These are phyloP conservation scores for Sarcoramphus papa DNA, from an alignment of 2,797 vertebrate genomes.

Conservation along the genomic window DNA sequence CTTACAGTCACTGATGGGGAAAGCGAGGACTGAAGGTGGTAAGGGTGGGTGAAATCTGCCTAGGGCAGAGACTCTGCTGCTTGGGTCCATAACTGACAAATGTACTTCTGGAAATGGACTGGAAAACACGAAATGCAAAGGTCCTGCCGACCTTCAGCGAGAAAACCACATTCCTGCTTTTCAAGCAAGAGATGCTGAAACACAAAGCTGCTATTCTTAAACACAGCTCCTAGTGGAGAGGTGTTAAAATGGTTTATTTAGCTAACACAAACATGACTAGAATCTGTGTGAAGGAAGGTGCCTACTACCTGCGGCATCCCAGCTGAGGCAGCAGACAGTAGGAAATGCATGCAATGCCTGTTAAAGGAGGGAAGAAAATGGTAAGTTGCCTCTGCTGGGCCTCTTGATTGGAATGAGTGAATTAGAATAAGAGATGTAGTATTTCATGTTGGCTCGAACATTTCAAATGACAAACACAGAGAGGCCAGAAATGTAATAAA, in stretches of 20 bases:
- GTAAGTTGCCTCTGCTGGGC: neutral
- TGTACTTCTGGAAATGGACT: neutral
- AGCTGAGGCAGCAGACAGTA: neutral
- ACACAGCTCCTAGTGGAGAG: neutral
- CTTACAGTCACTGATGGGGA: neutral
- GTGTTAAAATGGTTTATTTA: neutral
- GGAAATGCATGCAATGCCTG: neutral
- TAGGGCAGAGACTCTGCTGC: neutral
- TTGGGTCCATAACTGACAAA: neutral
- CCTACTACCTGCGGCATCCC: neutral
- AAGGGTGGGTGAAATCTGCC: neutral
- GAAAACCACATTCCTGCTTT: neutral
- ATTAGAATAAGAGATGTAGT: neutral
- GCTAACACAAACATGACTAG: neutral
- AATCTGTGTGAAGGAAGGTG: neutral
- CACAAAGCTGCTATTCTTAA: neutral
- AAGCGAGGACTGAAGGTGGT: neutral
- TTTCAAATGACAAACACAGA: neutral
- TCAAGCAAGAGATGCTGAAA: neutral
- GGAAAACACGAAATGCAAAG: neutral
- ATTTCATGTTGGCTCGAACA: neutral
- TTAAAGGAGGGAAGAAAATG: neutral
- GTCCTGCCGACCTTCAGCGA: neutral
- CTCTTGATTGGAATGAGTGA: neutral
- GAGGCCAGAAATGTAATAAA: neutral